Conservation (phyloP, 2,113 vertebrate genomes). For the Pseudorhombus dupliciocellatus region DNA sequence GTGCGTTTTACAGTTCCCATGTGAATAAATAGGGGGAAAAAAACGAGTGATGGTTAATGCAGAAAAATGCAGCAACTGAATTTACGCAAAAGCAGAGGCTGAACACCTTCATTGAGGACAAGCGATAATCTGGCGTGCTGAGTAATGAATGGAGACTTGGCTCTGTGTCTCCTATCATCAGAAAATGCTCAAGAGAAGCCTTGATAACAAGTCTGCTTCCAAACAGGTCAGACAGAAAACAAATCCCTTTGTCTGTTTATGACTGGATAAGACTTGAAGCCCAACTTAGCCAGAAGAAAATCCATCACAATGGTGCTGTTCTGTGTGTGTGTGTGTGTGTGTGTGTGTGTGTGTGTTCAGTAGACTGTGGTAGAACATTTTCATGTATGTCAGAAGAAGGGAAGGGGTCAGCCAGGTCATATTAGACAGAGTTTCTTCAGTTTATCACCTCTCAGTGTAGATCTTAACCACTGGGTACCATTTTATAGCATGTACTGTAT, state of each 20-base stretch:
- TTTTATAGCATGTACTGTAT: neutral
- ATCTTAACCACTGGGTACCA: neutral
- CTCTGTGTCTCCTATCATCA: too few species aligned
- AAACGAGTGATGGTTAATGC: neutral
- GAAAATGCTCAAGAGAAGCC: too few species aligned
- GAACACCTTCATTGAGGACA: neutral
- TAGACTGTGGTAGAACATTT: neutral
- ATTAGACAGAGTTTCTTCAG: neutral
- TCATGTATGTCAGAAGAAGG: neutral
- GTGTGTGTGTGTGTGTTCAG: neutral
- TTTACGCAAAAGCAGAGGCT: neutral
- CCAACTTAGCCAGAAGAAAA: neutral
- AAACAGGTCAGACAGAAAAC: slow-evolving; percentile 20
- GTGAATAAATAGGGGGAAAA: neutral
- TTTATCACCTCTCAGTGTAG: neutral
- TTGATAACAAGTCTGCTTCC: neutral
- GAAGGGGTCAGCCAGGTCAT: neutral
- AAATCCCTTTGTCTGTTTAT: neutral
- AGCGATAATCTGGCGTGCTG: too few species aligned
- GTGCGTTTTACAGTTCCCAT: neutral
- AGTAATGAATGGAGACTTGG: too few species aligned
- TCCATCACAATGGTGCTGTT: neutral
- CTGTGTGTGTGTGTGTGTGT: too few species aligned
- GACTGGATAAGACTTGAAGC: neutral
- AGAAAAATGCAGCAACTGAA: neutral